Conservation (phyloP, 2,888 invertebrate species). For the Archips xylosteana region DNA sequence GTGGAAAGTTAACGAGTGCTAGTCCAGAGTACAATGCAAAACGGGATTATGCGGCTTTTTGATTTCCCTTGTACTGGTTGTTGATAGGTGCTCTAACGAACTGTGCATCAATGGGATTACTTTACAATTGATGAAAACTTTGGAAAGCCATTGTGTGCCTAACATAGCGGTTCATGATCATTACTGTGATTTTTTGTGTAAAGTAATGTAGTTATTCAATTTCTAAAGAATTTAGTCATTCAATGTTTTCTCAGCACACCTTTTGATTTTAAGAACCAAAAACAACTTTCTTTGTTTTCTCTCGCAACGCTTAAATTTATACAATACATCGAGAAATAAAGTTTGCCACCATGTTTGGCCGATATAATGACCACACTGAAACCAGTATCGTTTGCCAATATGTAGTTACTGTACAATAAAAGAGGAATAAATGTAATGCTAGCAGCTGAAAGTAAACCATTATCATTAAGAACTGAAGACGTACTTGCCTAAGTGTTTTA, state of each 20-base stretch:
- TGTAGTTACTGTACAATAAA: too few relatives aligned
- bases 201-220: too few relatives aligned
- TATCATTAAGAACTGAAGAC: conserved; percentile 4
- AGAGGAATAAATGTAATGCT: not conserved
- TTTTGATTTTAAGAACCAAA: too few relatives aligned
- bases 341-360: too few relatives aligned
- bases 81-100: conserved; percentile 50
- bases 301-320: too few relatives aligned
- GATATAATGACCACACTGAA: too few relatives aligned
- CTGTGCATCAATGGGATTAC: conserved; percentile 48
- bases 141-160: not conserved
- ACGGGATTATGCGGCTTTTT: conserved; percentile 50
- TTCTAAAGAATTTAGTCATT: too few relatives aligned
- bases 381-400: too few relatives aligned
- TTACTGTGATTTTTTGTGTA: too few relatives aligned
- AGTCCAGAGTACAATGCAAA: conserved; percentile 46
- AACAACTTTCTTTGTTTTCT: too few relatives aligned
- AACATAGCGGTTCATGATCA: not conserved
- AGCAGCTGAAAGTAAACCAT: not conserved
- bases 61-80: conserved; percentile 46
- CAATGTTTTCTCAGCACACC: too few relatives aligned
- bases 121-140: not conserved
- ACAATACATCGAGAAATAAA: too few relatives aligned
- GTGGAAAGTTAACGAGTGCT: conserved; percentile 49
- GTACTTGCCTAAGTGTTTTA: conserved; percentile 27